phyloP scores from a whole-genome alignment of 2,113 vertebrate genomes.

The Xiphorhynchus elegans region DNA sequence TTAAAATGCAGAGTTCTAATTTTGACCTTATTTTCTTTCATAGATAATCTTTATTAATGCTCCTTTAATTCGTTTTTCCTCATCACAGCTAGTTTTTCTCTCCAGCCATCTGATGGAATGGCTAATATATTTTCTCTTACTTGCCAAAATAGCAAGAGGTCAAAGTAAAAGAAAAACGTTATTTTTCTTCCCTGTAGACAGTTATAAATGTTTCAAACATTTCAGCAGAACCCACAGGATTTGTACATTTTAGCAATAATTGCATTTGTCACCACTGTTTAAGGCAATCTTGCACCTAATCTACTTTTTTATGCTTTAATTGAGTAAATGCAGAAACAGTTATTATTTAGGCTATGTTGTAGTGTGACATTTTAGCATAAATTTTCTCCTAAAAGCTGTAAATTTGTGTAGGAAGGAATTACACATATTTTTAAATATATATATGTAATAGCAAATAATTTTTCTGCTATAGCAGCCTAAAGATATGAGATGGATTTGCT shows the following conservation, averaged over 20 bases:
- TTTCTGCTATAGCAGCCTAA: accelerated
- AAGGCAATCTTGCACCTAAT: slow-evolving; percentile 66
- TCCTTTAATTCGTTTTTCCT: slow-evolving; percentile 28
- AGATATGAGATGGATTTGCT: not conserved
- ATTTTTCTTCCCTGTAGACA: not conserved
- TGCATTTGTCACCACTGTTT: slow-evolving; percentile 61
- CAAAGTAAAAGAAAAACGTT: not conserved
- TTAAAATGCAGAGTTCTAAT: slow-evolving; percentile 60
- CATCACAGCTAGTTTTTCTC: slow-evolving; percentile 36
- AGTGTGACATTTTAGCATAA: slow-evolving; percentile 52
- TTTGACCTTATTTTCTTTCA: slow-evolving; percentile 58
- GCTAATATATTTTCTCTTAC: slow-evolving; percentile 42
- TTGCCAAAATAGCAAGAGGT: slow-evolving; percentile 20
- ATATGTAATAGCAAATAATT: not conserved
- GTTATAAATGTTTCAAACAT: slow-evolving; percentile 7
- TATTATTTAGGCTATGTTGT: slow-evolving; percentile 55
- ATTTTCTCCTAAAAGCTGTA: not conserved
- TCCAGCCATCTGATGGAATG: slow-evolving; percentile 13
- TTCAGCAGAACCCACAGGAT: not conserved
- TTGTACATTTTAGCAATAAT: slow-evolving; percentile 67
- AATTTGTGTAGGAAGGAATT: not conserved
- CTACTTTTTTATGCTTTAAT: slow-evolving; percentile 70
- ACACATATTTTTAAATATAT: not conserved
- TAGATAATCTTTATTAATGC: slow-evolving; percentile 69
- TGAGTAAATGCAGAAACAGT: slow-evolving; percentile 68